Percentiles rank a stretch among this genome's conserved stretches.
These are phyloP conservation scores for Mythimna lalbum DNA, from an alignment of 2,888 invertebrate genomes.

Conservation along the genomic window DNA sequence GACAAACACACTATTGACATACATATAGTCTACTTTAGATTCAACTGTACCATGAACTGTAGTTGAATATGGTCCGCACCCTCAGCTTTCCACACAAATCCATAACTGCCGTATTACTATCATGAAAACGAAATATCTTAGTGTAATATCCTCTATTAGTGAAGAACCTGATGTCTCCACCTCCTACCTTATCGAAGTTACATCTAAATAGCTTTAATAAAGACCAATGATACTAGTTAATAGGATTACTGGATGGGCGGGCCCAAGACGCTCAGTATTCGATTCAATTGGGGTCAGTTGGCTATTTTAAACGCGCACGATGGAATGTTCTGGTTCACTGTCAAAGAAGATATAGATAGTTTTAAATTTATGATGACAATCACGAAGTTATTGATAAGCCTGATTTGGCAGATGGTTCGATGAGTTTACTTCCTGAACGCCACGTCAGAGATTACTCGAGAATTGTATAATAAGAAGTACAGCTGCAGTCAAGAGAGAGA, in stretches of 20 bases:
- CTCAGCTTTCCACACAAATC: background rate
- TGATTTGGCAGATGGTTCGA: slow-evolving; percentile 8
- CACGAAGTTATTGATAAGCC: background rate
- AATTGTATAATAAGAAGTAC: slow-evolving; percentile 27
- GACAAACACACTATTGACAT: too few species aligned
- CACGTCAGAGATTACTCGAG: slow-evolving; percentile 14
- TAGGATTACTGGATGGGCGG: slow-evolving; percentile 42
- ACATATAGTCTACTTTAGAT: background rate
- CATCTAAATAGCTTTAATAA: slow-evolving; percentile 52
- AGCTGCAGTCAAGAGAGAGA: background rate
- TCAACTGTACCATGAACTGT: background rate
- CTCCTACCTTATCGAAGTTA: slow-evolving; percentile 20
- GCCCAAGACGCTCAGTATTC: slow-evolving; percentile 41
- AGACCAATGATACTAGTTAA: slow-evolving; percentile 43
- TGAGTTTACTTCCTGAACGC: slow-evolving; percentile 19
- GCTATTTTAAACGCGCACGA: slow-evolving; percentile 51
- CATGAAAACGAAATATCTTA: background rate
- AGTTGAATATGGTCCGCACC: too few species aligned
- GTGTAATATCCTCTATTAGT: slow-evolving; percentile 3
- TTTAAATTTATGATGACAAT: slow-evolving; percentile 11
- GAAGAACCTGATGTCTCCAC: slow-evolving; percentile 5
- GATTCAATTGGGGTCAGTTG: slow-evolving; percentile 55
- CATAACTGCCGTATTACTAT: background rate
- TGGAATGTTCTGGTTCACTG: slow-evolving; percentile 59
- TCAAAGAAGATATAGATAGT: slow-evolving; percentile 38